These are phyloP conservation scores for Melanocharis versteri DNA, from an alignment of 2,113 vertebrate species.

Conservation along the genomic window DNA sequence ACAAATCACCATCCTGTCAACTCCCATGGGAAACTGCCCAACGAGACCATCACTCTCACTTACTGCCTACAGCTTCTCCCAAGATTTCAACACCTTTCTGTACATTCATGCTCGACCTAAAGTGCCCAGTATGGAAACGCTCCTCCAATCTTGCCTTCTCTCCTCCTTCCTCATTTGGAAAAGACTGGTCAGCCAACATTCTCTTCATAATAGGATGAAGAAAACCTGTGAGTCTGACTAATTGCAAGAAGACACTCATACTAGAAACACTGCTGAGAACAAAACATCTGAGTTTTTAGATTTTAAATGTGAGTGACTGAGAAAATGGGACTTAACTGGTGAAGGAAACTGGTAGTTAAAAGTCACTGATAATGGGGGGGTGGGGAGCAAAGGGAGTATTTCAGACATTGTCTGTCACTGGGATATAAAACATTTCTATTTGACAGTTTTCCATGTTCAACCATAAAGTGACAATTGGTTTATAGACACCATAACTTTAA, in stretches of 20 bases:
- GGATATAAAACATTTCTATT: not conserved
- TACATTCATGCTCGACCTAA: not conserved
- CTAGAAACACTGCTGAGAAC: not conserved
- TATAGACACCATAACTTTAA: not conserved
- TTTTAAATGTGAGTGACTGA: not conserved
- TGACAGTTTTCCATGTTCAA: not conserved
- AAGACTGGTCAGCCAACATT: not conserved
- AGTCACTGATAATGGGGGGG: not conserved
- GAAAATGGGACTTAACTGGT: not conserved
- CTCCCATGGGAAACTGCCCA: not conserved
- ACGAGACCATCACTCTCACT: conserved; percentile 28
- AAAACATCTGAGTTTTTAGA: not conserved
- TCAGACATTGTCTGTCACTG: not conserved
- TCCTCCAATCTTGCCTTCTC: not conserved
- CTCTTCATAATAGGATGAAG: not conserved
- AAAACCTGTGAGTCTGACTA: not conserved
- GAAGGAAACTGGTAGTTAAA: not conserved
- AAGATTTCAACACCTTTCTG: conserved; percentile 29
- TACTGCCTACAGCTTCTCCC: not conserved
- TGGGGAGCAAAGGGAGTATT: rapidly evolving
- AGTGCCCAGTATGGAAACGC: not conserved
- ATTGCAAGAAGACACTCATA: not conserved
- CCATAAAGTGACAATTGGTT: not conserved
- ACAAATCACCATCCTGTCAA: not conserved
- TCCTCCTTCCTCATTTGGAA: not conserved